phyloP scores from a whole-genome alignment of 2,888 invertebrate genomes.

The Tinea semifulvella region DNA sequence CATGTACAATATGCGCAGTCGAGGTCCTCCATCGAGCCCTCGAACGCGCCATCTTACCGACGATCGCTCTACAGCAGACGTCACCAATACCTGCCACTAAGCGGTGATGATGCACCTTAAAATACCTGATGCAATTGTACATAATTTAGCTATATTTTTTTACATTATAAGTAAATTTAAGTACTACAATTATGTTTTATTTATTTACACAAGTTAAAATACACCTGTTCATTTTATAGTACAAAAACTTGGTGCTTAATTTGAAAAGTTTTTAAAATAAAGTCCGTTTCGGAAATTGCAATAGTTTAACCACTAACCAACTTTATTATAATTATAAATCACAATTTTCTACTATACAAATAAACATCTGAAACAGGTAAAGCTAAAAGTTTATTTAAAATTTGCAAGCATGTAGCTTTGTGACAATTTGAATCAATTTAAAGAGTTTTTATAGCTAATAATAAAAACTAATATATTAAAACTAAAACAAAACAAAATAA shows the following conservation, averaged over 20 bases:
- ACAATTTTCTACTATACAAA: slow-evolving; percentile 6
- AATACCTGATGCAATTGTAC: slow-evolving; percentile 18
- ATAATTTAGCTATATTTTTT: slow-evolving; percentile 10
- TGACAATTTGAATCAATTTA: too few relatives aligned
- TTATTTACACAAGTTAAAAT: too few relatives aligned
- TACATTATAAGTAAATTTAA: slow-evolving; percentile 5
- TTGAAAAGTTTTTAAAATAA: neutral
- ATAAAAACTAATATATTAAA: too few relatives aligned
- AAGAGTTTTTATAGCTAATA: too few relatives aligned
- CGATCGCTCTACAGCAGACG: slow-evolving; percentile 37
- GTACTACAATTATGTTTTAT: slow-evolving; percentile 2
- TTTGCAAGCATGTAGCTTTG: too few relatives aligned
- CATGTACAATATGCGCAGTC: slow-evolving; percentile 39
- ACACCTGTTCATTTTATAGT: too few relatives aligned
- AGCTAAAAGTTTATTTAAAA: slow-evolving; percentile 4
- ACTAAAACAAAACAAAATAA: too few relatives aligned
- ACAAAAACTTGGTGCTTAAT: neutral
- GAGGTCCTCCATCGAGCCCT: slow-evolving; percentile 35
- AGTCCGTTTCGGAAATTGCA: neutral
- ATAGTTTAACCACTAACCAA: slow-evolving; percentile 2
- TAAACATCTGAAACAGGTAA: slow-evolving; percentile 1
- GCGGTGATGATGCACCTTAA: slow-evolving; percentile 57
- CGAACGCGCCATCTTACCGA: slow-evolving; percentile 32
- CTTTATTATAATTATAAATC: slow-evolving; percentile 1
- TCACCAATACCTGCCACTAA: slow-evolving; percentile 51